Evolutionary conservation across 2,888 invertebrate species (phyloP).

Genomic region (Vandiemenella viatica): DNA sequence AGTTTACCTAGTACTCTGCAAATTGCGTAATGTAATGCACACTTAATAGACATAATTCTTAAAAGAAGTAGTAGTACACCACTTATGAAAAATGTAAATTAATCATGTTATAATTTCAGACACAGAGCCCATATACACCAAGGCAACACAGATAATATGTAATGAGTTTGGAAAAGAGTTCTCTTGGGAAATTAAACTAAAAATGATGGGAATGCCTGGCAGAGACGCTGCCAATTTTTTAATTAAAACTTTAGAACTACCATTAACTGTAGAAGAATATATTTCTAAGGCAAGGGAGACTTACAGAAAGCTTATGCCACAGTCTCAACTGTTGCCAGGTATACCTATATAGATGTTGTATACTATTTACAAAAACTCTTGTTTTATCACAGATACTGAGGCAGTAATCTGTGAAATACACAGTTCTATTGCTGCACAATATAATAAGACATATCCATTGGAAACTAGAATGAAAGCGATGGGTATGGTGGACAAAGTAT

Average conservation of each 20-base stretch:
- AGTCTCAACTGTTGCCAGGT: conserved; percentile 4
- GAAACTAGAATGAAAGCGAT: conserved; percentile 63
- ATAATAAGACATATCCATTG: conserved; percentile 61
- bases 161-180: conserved; percentile 58
- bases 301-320: neutral
- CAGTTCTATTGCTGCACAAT: conserved; percentile 48
- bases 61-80: too few species aligned
- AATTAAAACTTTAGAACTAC: neutral
- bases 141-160: conserved; percentile 52
- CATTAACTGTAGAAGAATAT: neutral
- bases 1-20: too few species aligned
- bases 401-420: conserved; percentile 59
- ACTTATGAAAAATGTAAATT: too few species aligned
- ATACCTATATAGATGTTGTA: neutral
- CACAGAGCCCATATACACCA: conserved; percentile 44
- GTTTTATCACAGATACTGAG: conserved; percentile 57
- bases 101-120: too few species aligned
- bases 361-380: conserved; percentile 6
- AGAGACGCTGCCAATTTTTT: conserved; percentile 50
- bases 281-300: neutral
- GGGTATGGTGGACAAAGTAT: conserved; percentile 55
- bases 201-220: conserved; percentile 59
- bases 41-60: too few species aligned
- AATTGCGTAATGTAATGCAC: too few species aligned
- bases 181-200: conserved; percentile 61